Percentiles rank a stretch among this genome's conserved stretches.
phyloP scores from a whole-genome alignment of 1,140 invertebrate species.

The Aphelinus certus region DNA sequence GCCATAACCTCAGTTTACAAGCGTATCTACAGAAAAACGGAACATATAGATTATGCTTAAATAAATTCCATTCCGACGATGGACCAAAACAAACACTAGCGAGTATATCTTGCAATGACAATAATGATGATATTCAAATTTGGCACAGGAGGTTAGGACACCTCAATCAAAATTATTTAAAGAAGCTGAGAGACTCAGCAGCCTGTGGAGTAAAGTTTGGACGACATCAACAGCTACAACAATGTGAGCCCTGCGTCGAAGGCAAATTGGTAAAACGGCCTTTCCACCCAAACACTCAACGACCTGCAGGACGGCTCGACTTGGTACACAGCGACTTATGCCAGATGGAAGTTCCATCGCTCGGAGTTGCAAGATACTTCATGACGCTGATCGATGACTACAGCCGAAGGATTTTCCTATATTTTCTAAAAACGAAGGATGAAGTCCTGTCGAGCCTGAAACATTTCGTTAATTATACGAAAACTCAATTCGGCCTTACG shows the following conservation, averaged over 20 bases:
- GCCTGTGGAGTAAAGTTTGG: neutral
- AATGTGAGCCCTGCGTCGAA: neutral
- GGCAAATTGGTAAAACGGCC: neutral
- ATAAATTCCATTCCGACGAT: neutral
- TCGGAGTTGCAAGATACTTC: neutral
- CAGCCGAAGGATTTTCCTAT: neutral
- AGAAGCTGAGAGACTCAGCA: neutral
- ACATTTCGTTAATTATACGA: conserved; percentile 4
- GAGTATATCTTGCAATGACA: neutral
- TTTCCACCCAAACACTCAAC: neutral
- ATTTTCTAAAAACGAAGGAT: neutral
- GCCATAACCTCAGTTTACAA: neutral
- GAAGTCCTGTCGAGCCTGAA: neutral
- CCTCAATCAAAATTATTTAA: neutral
- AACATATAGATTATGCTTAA: neutral
- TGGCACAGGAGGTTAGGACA: neutral
- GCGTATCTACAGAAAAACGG: neutral
- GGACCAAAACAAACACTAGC: neutral
- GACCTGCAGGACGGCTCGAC: neutral
- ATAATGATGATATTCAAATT: neutral
- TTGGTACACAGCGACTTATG: neutral
- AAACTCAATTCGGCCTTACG: conserved; percentile 44
- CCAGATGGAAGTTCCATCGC: neutral
- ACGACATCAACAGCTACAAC: neutral
- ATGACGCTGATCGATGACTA: neutral